Conservation (phyloP, 2,888 invertebrate species). For the Habroteleia sp. region DNA sequence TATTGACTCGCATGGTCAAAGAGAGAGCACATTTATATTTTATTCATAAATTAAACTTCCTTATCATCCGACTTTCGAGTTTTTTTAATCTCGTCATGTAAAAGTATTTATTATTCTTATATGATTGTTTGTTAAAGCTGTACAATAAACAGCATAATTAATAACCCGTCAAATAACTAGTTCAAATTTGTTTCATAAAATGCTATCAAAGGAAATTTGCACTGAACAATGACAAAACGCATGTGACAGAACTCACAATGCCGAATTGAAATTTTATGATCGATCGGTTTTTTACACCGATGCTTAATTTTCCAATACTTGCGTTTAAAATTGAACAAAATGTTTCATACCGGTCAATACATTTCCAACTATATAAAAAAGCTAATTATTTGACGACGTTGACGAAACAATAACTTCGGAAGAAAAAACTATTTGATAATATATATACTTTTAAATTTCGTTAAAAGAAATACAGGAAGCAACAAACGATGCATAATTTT, state of each 20-base stretch:
- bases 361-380: not conserved
- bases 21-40: conserved; percentile 3
- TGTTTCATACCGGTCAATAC: not conserved
- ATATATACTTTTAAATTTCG: conserved; percentile 28
- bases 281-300: conserved; percentile 1
- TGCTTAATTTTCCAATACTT: not conserved
- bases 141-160: conserved; percentile 26
- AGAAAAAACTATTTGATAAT: conserved; percentile 25
- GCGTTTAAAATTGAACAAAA: not conserved
- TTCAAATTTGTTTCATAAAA: no score
- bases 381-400: not conserved
- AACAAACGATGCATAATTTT: conserved; percentile 54
- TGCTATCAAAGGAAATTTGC: conserved; percentile 9
- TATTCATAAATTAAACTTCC: conserved; percentile 28
- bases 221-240: conserved; percentile 6
- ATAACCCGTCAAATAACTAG: conserved; percentile 19
- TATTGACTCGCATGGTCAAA: not conserved
- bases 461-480: conserved; percentile 15
- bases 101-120: conserved; percentile 12
- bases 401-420: conserved; percentile 37
- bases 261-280: conserved; percentile 9
- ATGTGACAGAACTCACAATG: conserved; percentile 4
- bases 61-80: not conserved
- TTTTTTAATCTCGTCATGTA: conserved; percentile 9
- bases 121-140: conserved; percentile 17